These are phyloP conservation scores for Isurus oxyrinchus DNA, from an alignment of 2,113 vertebrate genomes.

Conservation along the genomic window DNA sequence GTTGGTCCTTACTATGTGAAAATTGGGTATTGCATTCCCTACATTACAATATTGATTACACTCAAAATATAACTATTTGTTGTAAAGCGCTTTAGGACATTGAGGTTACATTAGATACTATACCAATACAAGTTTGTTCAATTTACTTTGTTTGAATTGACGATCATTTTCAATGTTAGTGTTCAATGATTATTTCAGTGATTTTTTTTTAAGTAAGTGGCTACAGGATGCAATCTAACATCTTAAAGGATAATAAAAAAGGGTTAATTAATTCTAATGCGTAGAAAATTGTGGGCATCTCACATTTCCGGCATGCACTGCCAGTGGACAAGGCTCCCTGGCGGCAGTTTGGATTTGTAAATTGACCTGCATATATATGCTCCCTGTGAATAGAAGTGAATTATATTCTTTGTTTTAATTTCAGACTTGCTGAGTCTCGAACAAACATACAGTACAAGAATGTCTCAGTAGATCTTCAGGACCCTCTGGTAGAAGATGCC, in stretches of 20 bases:
- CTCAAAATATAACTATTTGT: not conserved
- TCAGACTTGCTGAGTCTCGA: constrained; percentile 26
- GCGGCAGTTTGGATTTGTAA: not conserved
- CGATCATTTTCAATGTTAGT: not conserved
- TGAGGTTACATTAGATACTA: not conserved
- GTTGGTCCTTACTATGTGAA: not conserved
- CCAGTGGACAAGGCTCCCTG: not conserved
- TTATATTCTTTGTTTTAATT: not conserved
- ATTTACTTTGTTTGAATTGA: not conserved
- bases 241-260: not conserved
- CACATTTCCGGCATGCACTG: not conserved
- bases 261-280: not conserved
- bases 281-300: not conserved
- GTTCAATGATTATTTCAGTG: not conserved
- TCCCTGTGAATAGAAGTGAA: not conserved
- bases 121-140: not conserved
- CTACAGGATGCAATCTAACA: constrained; percentile 4
- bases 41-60: not conserved
- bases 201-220: not conserved
- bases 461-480: constrained; percentile 21
- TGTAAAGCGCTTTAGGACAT: not conserved
- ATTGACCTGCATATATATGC: not conserved
- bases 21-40: not conserved
- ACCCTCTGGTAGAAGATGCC: not conserved
- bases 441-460: constrained; percentile 8